These are phyloP conservation scores for Microtus richardsoni DNA, from an alignment of 2,113 vertebrate genomes.

Conservation along the genomic window DNA sequence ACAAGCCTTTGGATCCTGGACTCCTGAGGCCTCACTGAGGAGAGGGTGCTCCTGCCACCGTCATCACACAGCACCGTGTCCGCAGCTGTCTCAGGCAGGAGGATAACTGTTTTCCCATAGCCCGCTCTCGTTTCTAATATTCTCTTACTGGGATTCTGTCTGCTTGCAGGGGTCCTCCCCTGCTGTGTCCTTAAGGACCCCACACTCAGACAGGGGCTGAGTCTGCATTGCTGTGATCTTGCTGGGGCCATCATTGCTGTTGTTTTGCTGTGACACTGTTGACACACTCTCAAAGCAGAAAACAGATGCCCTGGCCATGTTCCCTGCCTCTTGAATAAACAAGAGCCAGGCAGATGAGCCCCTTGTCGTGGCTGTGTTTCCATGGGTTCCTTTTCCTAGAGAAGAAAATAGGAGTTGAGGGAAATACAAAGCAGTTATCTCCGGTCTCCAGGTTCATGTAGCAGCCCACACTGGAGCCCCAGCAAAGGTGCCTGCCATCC, in stretches of 20 bases:
- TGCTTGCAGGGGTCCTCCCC: neutral
- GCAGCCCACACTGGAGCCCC: neutral
- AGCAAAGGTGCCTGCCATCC: neutral
- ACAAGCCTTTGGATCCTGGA: no score
- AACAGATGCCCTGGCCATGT: neutral
- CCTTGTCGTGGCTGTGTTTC: neutral
- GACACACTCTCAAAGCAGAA: neutral
- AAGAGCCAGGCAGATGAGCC: neutral
- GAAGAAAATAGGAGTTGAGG: neutral
- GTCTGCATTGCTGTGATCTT: neutral
- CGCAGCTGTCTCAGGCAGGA: neutral
- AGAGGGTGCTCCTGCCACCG: no score
- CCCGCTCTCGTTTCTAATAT: neutral
- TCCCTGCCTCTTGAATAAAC: neutral
- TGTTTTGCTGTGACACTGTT: neutral
- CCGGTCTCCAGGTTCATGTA: neutral
- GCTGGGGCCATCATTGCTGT: no score
- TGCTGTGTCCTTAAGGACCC: neutral
- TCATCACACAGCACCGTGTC: no score
- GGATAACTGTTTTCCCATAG: neutral
- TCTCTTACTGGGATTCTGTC: no score
- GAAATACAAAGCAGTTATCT: neutral
- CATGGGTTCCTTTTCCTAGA: neutral
- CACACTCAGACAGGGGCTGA: neutral
- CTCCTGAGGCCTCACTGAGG: neutral